Base-by-base conservation (phyloP, 2,797 vertebrate genomes). In the Enteromius radiatus region DNA sequence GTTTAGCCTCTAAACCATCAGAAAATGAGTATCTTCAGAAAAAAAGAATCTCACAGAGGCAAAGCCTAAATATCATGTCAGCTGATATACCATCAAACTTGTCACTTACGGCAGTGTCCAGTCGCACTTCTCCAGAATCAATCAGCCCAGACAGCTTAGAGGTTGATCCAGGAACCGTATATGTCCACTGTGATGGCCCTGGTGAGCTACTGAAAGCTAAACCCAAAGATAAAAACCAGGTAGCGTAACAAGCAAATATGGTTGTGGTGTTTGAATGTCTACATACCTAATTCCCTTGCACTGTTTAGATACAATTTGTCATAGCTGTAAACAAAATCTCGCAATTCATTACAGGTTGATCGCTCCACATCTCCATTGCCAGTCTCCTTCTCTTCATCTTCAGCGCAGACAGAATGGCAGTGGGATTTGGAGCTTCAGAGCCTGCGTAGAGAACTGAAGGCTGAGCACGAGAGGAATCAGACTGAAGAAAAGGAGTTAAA, bases 361-460 rank as follows among this genome's bases (percentile, higher is more conserved):
- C 64, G 26, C 54, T 81, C 78, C 11, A 76, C 84, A 28, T 61
- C 64, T 64, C 43, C 83, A 3, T 73, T 52, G 10, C 84, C 85
- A 52, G 85, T 78, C 59, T 61, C 84, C 33, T 87, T 70, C 23
- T 85, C 78, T 15, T 87, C 85, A 0, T 81, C 88, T 41, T 84
- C 86, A 1, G 87, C 90, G 1, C 91, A 92, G 85, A 78, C 84
- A 1, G 76, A 87, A 23, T 81, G 91, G 38, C 89, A 91, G 56
- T 90, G 1, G 19, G 88, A 94, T 76, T 89, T 90, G 75, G 92
- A 91, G 86, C 73, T 90, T 89, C 94, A 94, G 74, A 96, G 97
- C 41, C 95, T 98, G 77, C 95, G 92, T 82, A 91, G 49, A 0
- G 95, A 98, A 89, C 90, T 98, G 84, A 96, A 97, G 90, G 91